Percentiles rank a stretch among this genome's conserved stretches.
Conservation (phyloP, 2,113 vertebrate species). For the Electrona antarctica region DNA sequence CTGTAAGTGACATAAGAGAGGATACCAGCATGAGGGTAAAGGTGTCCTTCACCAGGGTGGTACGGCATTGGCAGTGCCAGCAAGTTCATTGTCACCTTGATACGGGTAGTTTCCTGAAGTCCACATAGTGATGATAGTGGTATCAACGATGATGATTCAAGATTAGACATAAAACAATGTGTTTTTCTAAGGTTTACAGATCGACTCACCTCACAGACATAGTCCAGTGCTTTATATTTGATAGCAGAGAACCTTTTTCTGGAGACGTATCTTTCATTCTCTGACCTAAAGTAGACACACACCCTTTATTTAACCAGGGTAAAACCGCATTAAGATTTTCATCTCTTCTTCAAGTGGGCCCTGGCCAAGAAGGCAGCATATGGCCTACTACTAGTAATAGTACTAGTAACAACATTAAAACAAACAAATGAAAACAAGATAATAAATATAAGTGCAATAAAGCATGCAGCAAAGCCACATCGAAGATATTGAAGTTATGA, state of each 20-base stretch:
- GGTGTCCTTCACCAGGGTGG: conserved; percentile 33
- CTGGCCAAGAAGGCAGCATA: too few relatives aligned
- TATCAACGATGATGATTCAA: background rate
- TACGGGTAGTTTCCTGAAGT: conserved; percentile 56
- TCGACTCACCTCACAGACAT: conserved; percentile 73
- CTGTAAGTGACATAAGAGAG: conserved; percentile 67
- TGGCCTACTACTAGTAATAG: too few relatives aligned
- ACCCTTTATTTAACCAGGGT: too few relatives aligned
- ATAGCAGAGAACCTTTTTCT: conserved; percentile 52
- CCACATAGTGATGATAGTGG: background rate
- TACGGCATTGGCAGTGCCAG: conserved; percentile 71
- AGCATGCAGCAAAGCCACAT: too few relatives aligned
- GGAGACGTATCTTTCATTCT: conserved; percentile 1
- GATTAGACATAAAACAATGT: background rate
- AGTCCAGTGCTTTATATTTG: conserved; percentile 73
- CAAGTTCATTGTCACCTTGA: conserved; percentile 58
- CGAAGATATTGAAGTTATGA: too few relatives aligned
- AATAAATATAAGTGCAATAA: too few relatives aligned
- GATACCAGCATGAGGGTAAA: conserved; percentile 60
- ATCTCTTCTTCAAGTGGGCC: too few relatives aligned
- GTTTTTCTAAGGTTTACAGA: background rate
- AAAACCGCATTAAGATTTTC: too few relatives aligned
- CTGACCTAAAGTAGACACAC: conserved; percentile 33
- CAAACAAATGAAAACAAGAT: too few relatives aligned
- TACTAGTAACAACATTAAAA: too few relatives aligned